Base-by-base conservation (phyloP, 2,888 invertebrate species). In the Stenurella melanura region DNA sequence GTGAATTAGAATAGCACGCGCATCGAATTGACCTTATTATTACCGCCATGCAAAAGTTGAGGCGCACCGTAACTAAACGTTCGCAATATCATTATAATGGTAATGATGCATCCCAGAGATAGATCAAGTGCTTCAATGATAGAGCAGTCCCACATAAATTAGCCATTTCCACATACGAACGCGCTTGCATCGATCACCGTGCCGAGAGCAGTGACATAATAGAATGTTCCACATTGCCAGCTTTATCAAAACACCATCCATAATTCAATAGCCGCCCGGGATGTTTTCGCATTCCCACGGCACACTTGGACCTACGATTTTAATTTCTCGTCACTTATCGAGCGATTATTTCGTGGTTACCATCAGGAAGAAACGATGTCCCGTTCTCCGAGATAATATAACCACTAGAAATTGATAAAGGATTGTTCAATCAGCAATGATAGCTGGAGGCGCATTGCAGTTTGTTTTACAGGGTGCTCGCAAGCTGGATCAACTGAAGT, bases 181-280 rank as follows among this genome's bases (percentile, higher is more conserved):
- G 82, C 81, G 81, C 79, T 73, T 78, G 79, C 82, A 85, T 86
- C 85, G 85, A 87, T 86, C 84, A 85, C 84, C 78, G 77, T 82
- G 83, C 80, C 82, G 82, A 83, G 81, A 84, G 80, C 84, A 79
- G 78, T 85, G 86, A 86, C 86, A 87, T 87, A 87, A 86, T 86
- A 86, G 85, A 85, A 86, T 82, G 86, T 86, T 87, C 85, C 85
- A 86, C 85, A 86, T 86, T 85, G 83, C 86, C 85, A 83, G 85
- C 84, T 85, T 86, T 85, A 86, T 86, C 86, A 86, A 85, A 86
- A 86, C 85, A 84, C 84, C 83, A 86, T 87, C 84, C 85, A 85
- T 86, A 84, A 86, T 87, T 86, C 85, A 86, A 85, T 77, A 84
- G 84, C 77, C 74, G 78, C 84, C 78, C 71, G 77, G 81, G 82